Evolutionary conservation across 2,113 vertebrate genomes (phyloP), one percentile per base, ranked within the genome.

Genomic region (Scomber japonicus): DNA sequence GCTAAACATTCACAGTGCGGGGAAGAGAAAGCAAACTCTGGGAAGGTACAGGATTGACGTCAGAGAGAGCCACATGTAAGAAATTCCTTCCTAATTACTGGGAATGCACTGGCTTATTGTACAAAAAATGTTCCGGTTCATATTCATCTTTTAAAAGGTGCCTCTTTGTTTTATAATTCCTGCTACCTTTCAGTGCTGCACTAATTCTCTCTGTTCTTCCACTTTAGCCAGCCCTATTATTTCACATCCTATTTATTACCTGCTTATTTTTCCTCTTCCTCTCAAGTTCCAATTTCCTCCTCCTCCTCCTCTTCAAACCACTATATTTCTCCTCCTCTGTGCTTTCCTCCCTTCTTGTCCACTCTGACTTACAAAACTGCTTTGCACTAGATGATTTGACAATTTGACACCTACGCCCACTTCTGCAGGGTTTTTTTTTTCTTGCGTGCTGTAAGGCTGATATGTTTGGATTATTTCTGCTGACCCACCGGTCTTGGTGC

Each of bases 21-120:
- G 78, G 66, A 82, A 91, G 86, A 90, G 80, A 91, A 86, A 88
- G 89, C 86, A 89, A 84, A 89, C 85, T 92, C 86, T 93, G 88
- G 90, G 93, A 94, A 93, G 93, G 92, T 94, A 92, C 91, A 91
- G 81, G 81, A 91, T 95, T 95, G 94, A 96, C 94, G 94, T 95
- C 95, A 95, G 94, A 94, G 92, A 82, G 91, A 92, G 86, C 93
- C 94, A 94, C 92, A 95, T 94, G 94, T 93, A 90, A 94, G 93
- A 92, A 82, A 93, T 94, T 94, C 92, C 91, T 94, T 90, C 84
- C 88, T 95, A 94, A 95, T 94, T 91, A 90, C 81, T 70, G 78
- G 85, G 92, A 94, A 95, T 94, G 92, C 88, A 35, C 89, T 88
- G 91, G 90, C 84, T 91, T 92, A 89, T 93, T 93, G 91, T 94